Evolutionary conservation across 1,140 invertebrate genomes (phyloP).

Genomic region (Diabrotica virgifera): DNA sequence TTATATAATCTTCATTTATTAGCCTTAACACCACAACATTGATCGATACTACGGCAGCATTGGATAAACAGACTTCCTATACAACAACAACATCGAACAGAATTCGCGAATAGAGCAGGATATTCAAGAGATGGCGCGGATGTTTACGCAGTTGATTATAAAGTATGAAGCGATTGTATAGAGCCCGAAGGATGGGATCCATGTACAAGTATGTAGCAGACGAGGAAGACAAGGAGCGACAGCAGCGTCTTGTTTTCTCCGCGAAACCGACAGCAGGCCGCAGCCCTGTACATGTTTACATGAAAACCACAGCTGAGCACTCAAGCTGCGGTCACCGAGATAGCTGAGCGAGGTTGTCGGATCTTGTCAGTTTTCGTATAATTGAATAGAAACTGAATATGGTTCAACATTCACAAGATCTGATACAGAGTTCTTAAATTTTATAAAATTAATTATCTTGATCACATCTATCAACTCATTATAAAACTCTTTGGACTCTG

Average conservation of each 20-base stretch:
- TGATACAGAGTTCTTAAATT: no score
- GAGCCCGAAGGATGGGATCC: not conserved
- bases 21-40: no score
- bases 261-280: no score
- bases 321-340: slow-evolving; percentile 5
- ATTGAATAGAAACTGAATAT: no score
- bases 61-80: no score
- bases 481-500: no score
- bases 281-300: not conserved
- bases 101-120: not conserved
- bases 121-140: not conserved
- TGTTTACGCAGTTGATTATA: not conserved
- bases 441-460: no score
- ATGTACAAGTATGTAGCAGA: not conserved
- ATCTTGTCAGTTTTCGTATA: not conserved
- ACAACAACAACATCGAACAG: not conserved
- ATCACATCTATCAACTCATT: no score
- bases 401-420: no score
- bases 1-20: no score
- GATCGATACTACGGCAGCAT: no score
- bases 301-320: slow-evolving; percentile 3
- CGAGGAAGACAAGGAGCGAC: not conserved
- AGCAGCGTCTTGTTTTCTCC: not conserved
- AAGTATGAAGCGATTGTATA: not conserved
- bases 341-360: not conserved